Base-by-base conservation (phyloP, 2,888 invertebrate species). In the Amphipyra berbera region DNA sequence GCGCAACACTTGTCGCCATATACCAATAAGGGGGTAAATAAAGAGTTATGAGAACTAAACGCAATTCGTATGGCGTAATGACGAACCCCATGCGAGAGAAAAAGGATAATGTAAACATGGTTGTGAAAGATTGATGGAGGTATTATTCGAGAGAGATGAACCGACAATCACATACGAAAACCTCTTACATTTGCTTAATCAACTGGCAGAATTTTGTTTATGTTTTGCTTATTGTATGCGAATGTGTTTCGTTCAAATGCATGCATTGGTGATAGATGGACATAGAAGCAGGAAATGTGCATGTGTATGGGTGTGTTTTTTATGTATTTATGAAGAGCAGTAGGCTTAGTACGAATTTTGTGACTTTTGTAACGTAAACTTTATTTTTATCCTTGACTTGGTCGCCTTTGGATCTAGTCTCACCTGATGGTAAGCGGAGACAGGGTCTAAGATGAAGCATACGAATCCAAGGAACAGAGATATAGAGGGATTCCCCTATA, bases 121-220 rank as follows among this genome's bases (percentile, higher is more conserved):
- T 61, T 81, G 74, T 78, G 62, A 58, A 70, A 81, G 82, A 84
- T 83, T 81, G 80, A 86, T 82, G 77, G 59, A 54, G 50, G 69
- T 78, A 74, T 85, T 79, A 79, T 79, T 76, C 78, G 62, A 30
- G 68, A 71, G 73, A 72, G 75, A 78, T 60, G 73, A 64, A 68
- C 81, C 70, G 76, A 74, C 78, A 69, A 75, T 79, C 77, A 61
- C 78, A 71, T 75, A 68, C 57, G 61, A 58, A 78, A 58, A 68
- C 62, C 68, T 68, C 71, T 71, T 74, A 64, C 57, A 68, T 68
- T 49, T 53, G 62, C 40, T 47, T 60, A 78, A 61, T 76, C 75
- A 76, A 68, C 45, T 48, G 49, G 37, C 21, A 46, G 53, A 40
- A 54, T 66, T 48, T 61, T 74, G 53, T 62, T 59, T 62, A 56